Evolutionary conservation across 2,888 invertebrate genomes (phyloP), one percentile per base, ranked within the genome.

Genomic region (Cantharis lateralis): DNA sequence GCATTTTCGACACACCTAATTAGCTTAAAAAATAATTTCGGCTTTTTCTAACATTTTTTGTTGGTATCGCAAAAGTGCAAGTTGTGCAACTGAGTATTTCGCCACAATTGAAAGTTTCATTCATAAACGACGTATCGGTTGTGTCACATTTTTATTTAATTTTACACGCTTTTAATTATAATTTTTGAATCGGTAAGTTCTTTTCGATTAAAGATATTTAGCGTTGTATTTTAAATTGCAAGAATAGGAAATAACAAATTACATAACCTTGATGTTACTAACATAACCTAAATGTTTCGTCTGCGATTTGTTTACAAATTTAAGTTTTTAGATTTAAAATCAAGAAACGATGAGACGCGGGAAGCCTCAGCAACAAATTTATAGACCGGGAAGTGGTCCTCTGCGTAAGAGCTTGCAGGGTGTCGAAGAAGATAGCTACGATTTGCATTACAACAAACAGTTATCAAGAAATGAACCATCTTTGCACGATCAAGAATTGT

Each of bases 311-410:
- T 20, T 62, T 26, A 15, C 15, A 24, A 68, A 68, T 10, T 13
- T 68, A 16, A 72, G 32, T 62, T 76, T 76, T 16, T 24, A 78
- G 78, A 62, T 71, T 11, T 62, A 48, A 71, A 70, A 15, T 71
- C 62, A 72, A 81, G 81, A 78, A 80, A 87, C 83, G 83, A 89
- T 88, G 89, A 91, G 90, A 87, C 89, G 89, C 82, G 91, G 91
- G 87, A 93, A 93, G 88, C 93, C 93, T 84, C 92, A 92, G 85
- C 92, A 93, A 88, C 91, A 91, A 88, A 89, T 94, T 80, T 95
- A 95, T 85, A 92, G 91, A 87, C 94, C 94, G 86, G 94, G 94
- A 83, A 94, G 94, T 90, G 94, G 94, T 80, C 93, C 93, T 80
- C 88, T 94, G 81, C 90, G 92, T 85, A 93, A 93, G 88, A 91